These are phyloP conservation scores for Pseudoips prasinana DNA, from an alignment of 2,888 invertebrate genomes.

Conservation along the genomic window DNA sequence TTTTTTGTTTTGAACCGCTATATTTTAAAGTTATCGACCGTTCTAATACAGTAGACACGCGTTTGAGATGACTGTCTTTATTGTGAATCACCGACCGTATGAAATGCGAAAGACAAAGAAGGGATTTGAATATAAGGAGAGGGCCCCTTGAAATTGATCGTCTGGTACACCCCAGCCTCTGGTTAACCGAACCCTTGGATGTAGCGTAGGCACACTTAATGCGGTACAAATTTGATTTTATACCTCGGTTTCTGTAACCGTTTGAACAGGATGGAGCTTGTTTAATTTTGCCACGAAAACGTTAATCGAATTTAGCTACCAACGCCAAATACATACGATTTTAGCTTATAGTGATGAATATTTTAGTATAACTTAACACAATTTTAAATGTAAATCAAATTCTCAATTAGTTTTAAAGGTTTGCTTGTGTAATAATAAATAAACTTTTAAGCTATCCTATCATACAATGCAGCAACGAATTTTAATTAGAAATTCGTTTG, in stretches of 20 bases:
- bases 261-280: slow-evolving; percentile 23
- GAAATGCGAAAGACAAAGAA: slow-evolving; percentile 75
- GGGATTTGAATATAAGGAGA: slow-evolving; percentile 76
- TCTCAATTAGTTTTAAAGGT: too few relatives aligned
- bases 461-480: too few relatives aligned
- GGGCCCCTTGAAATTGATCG: slow-evolving; percentile 80
- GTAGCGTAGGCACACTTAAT: slow-evolving; percentile 59
- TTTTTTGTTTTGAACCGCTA: slow-evolving; percentile 12
- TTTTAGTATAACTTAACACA: too few relatives aligned
- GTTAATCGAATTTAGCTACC: background rate
- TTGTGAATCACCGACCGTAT: slow-evolving; percentile 70
- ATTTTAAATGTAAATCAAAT: too few relatives aligned
- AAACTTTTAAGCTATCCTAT: too few relatives aligned
- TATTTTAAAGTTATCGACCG: slow-evolving; percentile 25
- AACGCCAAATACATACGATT: too few relatives aligned
- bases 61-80: slow-evolving; percentile 41
- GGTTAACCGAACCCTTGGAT: slow-evolving; percentile 70
- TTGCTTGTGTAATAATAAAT: too few relatives aligned
- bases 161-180: slow-evolving; percentile 66
- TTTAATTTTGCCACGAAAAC: slow-evolving; percentile 23
- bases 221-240: slow-evolving; percentile 75
- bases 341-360: too few relatives aligned
- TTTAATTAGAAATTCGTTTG: slow-evolving; percentile 19
- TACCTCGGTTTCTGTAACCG: slow-evolving; percentile 32
- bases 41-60: slow-evolving; percentile 29